Base-by-base conservation (phyloP, 2,113 vertebrate genomes). In the Rhinolophus ferrumequinum region DNA sequence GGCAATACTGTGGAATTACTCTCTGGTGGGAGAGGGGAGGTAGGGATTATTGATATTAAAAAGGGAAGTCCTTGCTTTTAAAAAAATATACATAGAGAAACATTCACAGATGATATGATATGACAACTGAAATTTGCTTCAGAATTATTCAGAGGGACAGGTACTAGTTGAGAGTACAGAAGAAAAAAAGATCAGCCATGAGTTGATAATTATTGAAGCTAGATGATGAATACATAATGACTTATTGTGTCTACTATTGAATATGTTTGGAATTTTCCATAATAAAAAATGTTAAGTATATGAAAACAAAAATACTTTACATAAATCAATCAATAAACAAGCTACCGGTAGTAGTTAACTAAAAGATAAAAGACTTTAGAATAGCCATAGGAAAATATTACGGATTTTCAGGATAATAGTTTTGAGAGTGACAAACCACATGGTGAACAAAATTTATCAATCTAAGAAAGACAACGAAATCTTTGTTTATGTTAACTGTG, bases 401-500 rank as follows among this genome's bases (percentile, higher is more conserved):
- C 22, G 44, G 5, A 89, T 95, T 90, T 95, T 95, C n/a, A 80
- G 60, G 38, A 76, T 44, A 54, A 41, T 35, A 30, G 22, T 62
- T 89, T 85, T 79, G 69, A 96, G 76, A 93, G 41, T 41, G 38
- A 72, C 14, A 91, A 93, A 83, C 30, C 76, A 76, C 75, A 77
- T 54, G 47, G 76, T 8, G 11, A 84, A 72, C 60, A 83, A 69
- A 93, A 75, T 38, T 8, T 64, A 88, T 56, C 47, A 26, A 52
- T 35, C 38, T 38, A 88, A 67, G 47, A 72, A 82, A 91, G 91
- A 91, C 94, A 96, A 67, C 62, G 52, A 69, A 67, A 47, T 8
- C 50, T 88, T 90, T 96, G 83, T 97, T 93, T 89, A 69, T 79
- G 21, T 88, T 94, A 84, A 64, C 93, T 67, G 7, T 67, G 75